Conservation (phyloP, 2,113 vertebrate species). For the Dasyurus viverrinus region DNA sequence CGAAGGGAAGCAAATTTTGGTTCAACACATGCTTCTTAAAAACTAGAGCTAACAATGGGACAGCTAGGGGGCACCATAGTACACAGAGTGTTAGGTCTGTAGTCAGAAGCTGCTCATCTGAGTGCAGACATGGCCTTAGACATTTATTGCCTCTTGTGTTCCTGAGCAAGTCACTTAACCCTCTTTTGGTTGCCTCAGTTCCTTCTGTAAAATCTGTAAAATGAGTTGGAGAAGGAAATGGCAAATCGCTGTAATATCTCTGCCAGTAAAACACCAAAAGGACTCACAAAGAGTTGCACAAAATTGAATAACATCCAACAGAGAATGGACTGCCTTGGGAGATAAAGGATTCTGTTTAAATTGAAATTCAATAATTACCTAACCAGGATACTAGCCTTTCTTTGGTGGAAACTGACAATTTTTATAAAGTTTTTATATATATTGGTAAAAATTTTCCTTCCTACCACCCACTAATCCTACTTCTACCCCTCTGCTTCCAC, state of each 20-base stretch:
- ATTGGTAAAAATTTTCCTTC: too few species aligned
- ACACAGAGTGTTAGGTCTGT: not conserved
- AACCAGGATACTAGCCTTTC: not conserved
- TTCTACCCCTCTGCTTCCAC: too few species aligned
- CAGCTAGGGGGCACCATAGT: not conserved
- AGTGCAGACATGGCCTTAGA: not conserved
- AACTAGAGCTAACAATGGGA: not conserved
- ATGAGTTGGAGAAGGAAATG: not conserved
- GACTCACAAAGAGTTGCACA: not conserved
- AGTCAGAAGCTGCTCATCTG: not conserved
- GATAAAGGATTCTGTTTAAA: not conserved
- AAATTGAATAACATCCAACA: not conserved
- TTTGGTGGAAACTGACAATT: not conserved
- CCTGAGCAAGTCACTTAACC: not conserved
- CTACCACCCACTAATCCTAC: not conserved
- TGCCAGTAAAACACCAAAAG: not conserved
- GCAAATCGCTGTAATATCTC: not conserved
- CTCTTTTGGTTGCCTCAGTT: not conserved
- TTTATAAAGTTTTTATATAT: not conserved
- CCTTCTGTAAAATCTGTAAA: not conserved
- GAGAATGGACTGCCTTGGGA: not conserved
- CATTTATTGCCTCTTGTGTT: not conserved
- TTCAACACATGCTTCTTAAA: not conserved
- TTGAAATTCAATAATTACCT: not conserved
- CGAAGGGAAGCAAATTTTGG: not conserved